Base-by-base conservation (phyloP, 2,113 vertebrate genomes). In the Dipodomys stephensi region DNA sequence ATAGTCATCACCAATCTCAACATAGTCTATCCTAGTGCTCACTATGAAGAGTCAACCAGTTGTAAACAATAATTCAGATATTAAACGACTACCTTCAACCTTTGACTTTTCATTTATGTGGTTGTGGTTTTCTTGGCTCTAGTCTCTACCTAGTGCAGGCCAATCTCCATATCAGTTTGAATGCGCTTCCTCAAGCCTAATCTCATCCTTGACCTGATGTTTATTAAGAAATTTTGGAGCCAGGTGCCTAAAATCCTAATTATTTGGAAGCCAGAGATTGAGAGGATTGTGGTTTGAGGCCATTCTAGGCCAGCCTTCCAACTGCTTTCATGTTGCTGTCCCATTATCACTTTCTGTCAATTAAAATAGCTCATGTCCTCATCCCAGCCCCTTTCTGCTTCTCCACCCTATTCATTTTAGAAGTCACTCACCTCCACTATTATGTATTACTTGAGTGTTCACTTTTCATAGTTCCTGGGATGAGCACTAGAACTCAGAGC, bases 91-190 rank as follows among this genome's bases (percentile, higher is more conserved):
- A 6, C 64, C 73, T 88, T 83, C 3, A 44, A 72, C 44, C 25
- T 81, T 83, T 73, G 27, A 32, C 68, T 92, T 92, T 90, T 11
- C 20, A 19, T 74, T 80, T 76, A 81, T 77, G 72, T 81, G 27
- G 60, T 25, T 69, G 35, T 64, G 46, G 18, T 60, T 79, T 72
- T 69, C 65, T 80, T 81, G 62, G 30, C 44, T 87, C 30, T 46
- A 53, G 65, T 49, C 27, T 94, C 44, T 87, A 39, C 39, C 27
- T 67, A 73, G 4, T 7, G 1, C 15, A 44, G 39, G 32, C 30
- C 12, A 15, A 32, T 71, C 16, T 87, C 81, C 30, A 78, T 6
- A 69, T 30, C 35, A 35, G 20, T 81, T 30, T 46, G 72, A 91
- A 80, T 65, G 73, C 65, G 68, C 71, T 89, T 76, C 23, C 44